Evolutionary conservation across 2,888 invertebrate species (phyloP), one percentile per base, ranked within the genome.

Genomic region (Romanomermis culicivorax): DNA sequence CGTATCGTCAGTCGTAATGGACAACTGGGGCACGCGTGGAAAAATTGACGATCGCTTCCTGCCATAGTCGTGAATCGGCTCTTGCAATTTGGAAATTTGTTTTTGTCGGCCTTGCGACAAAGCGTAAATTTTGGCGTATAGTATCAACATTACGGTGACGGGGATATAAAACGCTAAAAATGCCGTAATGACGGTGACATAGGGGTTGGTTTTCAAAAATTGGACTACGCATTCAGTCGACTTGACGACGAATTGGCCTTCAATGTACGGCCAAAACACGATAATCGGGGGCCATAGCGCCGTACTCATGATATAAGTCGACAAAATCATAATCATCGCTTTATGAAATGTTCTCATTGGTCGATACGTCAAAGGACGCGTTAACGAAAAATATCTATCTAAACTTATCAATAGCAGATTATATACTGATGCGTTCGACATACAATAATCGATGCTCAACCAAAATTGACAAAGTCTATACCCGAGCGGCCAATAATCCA

Each of bases 201-300:
- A 88, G 73, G 88, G 85, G 76, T 93, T 95, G 57, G 91, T 88
- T 76, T 87, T 86, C 72, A 97, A 85, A 75, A 97, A 97, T 78
- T 95, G 95, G 66, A 97, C 93, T 74, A 91, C 91, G 72, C 97
- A 97, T 73, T 85, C 82, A 68, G 81, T 77, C 55, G 81, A 79
- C 53, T 87, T 88, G 62, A 91, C 89, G 23, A 87, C 88, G 60
- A 91, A 77, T 69, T 42, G 25, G 17, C 51, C 93, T 74, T 95
- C 93, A 62, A 97, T 88, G 70, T 91, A 86, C 52, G 95, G 95
- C 93, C 93, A 95, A 61, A 86, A 83, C 74, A 89, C 87, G 67
- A 97, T 95, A 91, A 91, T 95, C 2, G 95, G 95, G n/a, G 93
- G 91, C 95, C 95, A 97, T 56, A 95, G 74, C 57, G 91, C 73